Conservation (phyloP, 2,888 invertebrate species). For the Drosophila recens region DNA sequence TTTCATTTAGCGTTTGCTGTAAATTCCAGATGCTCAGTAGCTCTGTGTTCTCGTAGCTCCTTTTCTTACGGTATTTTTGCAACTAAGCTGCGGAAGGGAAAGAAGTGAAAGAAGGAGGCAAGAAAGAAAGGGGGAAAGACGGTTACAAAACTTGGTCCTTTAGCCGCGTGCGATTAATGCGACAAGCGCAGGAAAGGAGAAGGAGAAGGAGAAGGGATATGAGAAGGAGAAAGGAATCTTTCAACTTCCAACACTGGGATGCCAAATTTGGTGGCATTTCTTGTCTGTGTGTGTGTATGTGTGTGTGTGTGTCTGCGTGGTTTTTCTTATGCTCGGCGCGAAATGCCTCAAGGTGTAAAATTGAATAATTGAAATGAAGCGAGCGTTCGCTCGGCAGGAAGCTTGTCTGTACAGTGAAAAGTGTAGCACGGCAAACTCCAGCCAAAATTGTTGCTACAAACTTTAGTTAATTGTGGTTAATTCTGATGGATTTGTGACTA, state of each 20-base stretch:
- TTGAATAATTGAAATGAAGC: constrained; percentile 83
- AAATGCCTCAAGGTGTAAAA: constrained; percentile 83
- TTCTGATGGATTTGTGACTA: constrained; percentile 83
- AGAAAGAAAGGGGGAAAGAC: constrained; percentile 3
- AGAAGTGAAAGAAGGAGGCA: no score
- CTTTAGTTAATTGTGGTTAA: constrained; percentile 82
- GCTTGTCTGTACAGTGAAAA: constrained; percentile 6
- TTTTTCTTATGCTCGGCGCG: constrained; percentile 45
- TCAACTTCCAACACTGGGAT: constrained; percentile 50
- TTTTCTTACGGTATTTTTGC: constrained; percentile 41
- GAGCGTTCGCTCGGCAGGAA: constrained; percentile 35
- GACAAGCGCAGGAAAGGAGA: constrained; percentile 41
- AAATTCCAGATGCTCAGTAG: constrained; percentile 72
- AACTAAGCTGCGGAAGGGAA: constrained; percentile 22
- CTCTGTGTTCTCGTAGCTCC: constrained; percentile 10
- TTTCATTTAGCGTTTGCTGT: constrained; percentile 73
- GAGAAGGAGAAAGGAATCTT: constrained; percentile 23
- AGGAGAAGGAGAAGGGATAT: background rate
- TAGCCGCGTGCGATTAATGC: constrained; percentile 74
- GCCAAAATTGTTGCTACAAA: constrained; percentile 67
- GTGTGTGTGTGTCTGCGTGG: constrained; percentile 27
- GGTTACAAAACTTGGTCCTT: constrained; percentile 75
- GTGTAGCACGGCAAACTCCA: constrained; percentile 23
- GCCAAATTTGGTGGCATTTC: constrained; percentile 69
- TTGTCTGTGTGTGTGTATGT: constrained; percentile 13